These are phyloP conservation scores for Xestia ashworthii DNA, from an alignment of 2,888 invertebrate genomes.

Conservation along the genomic window DNA sequence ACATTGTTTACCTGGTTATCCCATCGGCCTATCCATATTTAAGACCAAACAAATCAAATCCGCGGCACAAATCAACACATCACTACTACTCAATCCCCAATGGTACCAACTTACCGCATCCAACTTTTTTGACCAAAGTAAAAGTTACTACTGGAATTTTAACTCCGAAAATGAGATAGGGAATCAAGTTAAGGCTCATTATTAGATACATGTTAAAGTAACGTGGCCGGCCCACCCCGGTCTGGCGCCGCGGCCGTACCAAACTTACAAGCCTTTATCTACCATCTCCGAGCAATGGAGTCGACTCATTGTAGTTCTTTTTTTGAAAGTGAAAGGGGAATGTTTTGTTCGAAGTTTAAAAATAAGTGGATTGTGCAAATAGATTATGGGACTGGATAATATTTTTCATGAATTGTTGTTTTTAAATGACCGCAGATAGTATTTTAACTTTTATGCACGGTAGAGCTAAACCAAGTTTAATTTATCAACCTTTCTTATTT, in stretches of 20 bases:
- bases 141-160: constrained; percentile 63
- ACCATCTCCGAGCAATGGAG: constrained; percentile 75
- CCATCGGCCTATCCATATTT: no score
- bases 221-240: constrained; percentile 76
- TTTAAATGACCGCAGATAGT: background rate
- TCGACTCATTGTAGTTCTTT: constrained; percentile 47
- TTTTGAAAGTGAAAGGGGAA: constrained; percentile 27
- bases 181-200: constrained; percentile 61
- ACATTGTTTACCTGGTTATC: no score
- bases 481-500: background rate
- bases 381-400: background rate
- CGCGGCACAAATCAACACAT: constrained; percentile 4
- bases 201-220: constrained; percentile 63
- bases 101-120: constrained; percentile 29
- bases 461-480: constrained; percentile 2
- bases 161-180: constrained; percentile 59
- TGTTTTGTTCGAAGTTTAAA: constrained; percentile 27
- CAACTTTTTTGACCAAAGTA: constrained; percentile 37
- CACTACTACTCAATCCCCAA: constrained; percentile 9
- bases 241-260: constrained; percentile 78
- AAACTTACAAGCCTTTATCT: constrained; percentile 77
- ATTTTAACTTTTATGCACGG: background rate
- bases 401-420: background rate
- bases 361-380: constrained; percentile 1
- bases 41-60: background rate